Percentiles rank a stretch among this genome's conserved stretches.
These are phyloP conservation scores for Amphipyra tragopoginis DNA, from an alignment of 2,888 invertebrate species.

Conservation along the genomic window DNA sequence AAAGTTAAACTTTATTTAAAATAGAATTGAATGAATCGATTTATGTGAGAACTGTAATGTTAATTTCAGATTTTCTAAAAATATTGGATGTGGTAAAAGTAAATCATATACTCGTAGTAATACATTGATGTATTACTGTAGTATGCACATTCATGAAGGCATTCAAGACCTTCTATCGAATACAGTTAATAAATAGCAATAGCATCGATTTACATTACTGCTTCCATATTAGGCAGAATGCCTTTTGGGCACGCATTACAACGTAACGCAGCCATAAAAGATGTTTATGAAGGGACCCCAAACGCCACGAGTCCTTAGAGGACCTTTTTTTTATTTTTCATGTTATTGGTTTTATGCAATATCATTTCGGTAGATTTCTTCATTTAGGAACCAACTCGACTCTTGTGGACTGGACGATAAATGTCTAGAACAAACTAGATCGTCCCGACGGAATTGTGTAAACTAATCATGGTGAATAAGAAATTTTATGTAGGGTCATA, in stretches of 20 bases:
- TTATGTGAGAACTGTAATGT: too few species aligned
- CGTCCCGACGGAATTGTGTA: slow-evolving; percentile 7
- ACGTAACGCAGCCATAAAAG: slow-evolving; percentile 69
- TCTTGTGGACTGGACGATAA: slow-evolving; percentile 8
- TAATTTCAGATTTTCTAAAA: too few species aligned
- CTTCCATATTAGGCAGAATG: slow-evolving; percentile 57
- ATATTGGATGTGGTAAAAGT: too few species aligned
- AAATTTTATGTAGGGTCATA: neutral
- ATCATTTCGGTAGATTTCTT: slow-evolving; percentile 27
- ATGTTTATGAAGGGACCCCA: slow-evolving; percentile 66
- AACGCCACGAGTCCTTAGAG: slow-evolving; percentile 48
- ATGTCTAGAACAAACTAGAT: slow-evolving; percentile 16
- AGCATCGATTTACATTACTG: slow-evolving; percentile 33
- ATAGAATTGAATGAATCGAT: too few species aligned
- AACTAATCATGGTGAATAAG: slow-evolving; percentile 20
- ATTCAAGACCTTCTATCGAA: neutral
- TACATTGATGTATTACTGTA: too few species aligned
- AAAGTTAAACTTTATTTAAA: neutral
- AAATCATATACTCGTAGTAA: too few species aligned
- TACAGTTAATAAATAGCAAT: slow-evolving; percentile 29
- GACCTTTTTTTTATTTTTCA: slow-evolving; percentile 53
- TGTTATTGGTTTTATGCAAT: slow-evolving; percentile 47
- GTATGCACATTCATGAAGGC: too few species aligned
- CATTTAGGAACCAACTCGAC: slow-evolving; percentile 11
- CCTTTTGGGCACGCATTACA: slow-evolving; percentile 62